Evolutionary conservation across 2,888 invertebrate species (phyloP).

Genomic region (Pristionchus japonicus): DNA sequence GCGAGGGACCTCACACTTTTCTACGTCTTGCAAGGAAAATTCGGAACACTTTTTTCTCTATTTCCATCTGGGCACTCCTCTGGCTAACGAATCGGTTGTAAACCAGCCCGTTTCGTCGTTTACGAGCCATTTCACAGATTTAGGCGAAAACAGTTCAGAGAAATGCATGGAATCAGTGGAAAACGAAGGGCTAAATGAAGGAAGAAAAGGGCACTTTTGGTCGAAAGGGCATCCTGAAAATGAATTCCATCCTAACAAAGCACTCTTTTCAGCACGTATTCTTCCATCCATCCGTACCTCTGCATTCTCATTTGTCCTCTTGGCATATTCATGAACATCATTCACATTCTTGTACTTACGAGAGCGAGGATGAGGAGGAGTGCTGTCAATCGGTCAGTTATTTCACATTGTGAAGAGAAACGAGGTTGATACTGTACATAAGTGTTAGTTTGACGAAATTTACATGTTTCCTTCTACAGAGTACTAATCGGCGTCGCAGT

Average conservation of each 20-base stretch:
- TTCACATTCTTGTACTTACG: slow-evolving; percentile 50
- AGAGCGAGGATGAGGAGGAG: slow-evolving; percentile 48
- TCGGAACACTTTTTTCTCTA: background rate
- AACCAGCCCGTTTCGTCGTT: background rate
- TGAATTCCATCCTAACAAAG: background rate
- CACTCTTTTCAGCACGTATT: slow-evolving; percentile 41
- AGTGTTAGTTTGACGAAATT: no score
- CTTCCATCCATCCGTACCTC: slow-evolving; percentile 46
- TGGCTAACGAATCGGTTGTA: background rate
- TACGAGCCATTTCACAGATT: background rate
- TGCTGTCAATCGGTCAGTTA: slow-evolving; percentile 41
- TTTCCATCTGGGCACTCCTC: background rate
- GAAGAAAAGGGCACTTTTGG: background rate
- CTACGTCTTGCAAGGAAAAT: background rate
- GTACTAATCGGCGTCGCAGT: slow-evolving; percentile 52
- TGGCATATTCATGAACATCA: slow-evolving; percentile 48
- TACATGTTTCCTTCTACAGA: background rate
- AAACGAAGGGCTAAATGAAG: background rate
- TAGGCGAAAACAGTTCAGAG: slow-evolving; percentile 3
- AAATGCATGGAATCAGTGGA: background rate
- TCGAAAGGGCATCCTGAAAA: no score
- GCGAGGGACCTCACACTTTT: background rate
- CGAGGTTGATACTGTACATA: no score
- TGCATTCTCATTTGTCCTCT: slow-evolving; percentile 48
- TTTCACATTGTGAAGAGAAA: background rate